Evolutionary conservation across 1,140 invertebrate species (phyloP), one percentile per base, ranked within the genome.

Genomic region (Eubasilissa regina): DNA sequence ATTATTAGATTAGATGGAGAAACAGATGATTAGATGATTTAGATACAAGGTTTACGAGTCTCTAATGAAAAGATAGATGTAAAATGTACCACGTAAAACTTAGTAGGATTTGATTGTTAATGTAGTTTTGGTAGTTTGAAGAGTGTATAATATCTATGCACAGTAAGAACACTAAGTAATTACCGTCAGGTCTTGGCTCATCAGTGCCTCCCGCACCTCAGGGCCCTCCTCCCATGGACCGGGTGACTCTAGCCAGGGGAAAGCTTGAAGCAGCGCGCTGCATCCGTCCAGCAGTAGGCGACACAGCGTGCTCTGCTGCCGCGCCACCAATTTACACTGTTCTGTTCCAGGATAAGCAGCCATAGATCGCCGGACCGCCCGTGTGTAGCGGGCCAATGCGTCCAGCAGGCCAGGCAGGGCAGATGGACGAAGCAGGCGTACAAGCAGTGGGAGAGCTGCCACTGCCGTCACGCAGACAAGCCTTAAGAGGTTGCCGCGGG

Each of bases 161-260:
- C 0, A 7, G 13, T 4, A n/a, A 51, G 4, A 53, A 7, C 9
- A 55, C 11, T 51, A 47, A 47, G 13, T 45, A 48, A 19, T n/a
- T n/a, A 47, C 74, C 44, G 13, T 44, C 17, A 21, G 17, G 43
- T 53, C 75, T 3, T 53, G 9, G 12, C 51, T 44, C 3, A 11
- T 35, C 0, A 74, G 7, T 1, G 43, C 70, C 13, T 56, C 21
- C 19, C 10, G 19, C 6, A 44, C 21, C 35, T 47, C 48, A 8
- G 53, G 9, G 9, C 56, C 47, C 13, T 13, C 11, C 13, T 47
- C 53, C 35, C 51, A 1, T 0, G 17, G 45, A 15, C 35, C 10
- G 43, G 19, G 25, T 35, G 25, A 35, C 21, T 75, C 47, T 35
- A 80, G 25, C 81, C 81, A 82, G 19, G 78, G 75, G 76, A 48